Evolutionary conservation across 2,113 vertebrate species (phyloP), one percentile per base, ranked within the genome.

Genomic region (Cephalopterus ornatus): DNA sequence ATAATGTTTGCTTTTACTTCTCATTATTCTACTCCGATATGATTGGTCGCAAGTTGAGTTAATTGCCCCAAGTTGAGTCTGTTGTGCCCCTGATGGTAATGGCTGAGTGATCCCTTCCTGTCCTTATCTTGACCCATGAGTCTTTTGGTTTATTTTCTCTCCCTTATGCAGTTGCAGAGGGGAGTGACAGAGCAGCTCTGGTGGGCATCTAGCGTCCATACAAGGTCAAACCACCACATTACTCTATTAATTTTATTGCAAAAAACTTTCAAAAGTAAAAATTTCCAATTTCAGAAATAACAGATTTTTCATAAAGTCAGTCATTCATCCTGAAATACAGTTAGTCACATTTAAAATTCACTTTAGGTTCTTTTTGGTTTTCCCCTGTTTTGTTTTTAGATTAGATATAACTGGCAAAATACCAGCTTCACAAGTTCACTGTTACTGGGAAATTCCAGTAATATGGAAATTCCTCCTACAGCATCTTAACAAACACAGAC

Each of bases 371-470:
- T 63, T 91, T 39, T 50, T 56, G 80, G 77, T 84, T 91, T 97
- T 96, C 87, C 89, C 91, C 91, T 33, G 8, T 35, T 52, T 76
- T 35, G 28, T 63, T 95, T 87, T 89, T 13, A 72, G 61, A 71
- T 61, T 47, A 95, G 82, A 23, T 35, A 35, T 10, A 77, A 66
- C 8, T 44, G 12, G 33, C 30, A 58, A 92, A 91, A 85, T 52
- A 91, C 55, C 68, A 74, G 35, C 70, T 62, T 93, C 62, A 37
- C 55, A 84, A 83, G 65, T 42, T 74, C 26, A 47, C 47, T 0
- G 4, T 56, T 78, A 85, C 47, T 16, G 84, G 91, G 93, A 95
- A 97, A 92, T 92, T 92, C 93, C 93, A 86, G 39, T 42, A 92
- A 42, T 11, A 68, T 26, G 80, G 91, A 92, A 96, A 95, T 91